Percentiles rank a stretch among this genome's conserved stretches.
Evolutionary conservation across 1,140 invertebrate species (phyloP).

Genomic region (Eriosoma lanigerum): DNA sequence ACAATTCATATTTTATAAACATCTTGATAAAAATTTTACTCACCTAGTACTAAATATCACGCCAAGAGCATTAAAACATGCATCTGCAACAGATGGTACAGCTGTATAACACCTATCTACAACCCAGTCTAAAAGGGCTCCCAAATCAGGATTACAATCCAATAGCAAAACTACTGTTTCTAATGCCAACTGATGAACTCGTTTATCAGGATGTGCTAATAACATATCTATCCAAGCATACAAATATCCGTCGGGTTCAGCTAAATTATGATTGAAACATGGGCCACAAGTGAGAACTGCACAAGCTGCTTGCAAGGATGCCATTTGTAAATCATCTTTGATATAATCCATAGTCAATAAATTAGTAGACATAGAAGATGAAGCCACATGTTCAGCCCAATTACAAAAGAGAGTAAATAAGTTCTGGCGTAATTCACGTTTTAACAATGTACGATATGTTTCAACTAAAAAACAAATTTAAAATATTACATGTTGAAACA

Average conservation of each 20-base stretch:
- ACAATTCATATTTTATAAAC: neutral
- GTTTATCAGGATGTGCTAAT: slow-evolving; percentile 83
- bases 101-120: slow-evolving; percentile 97
- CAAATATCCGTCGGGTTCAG: slow-evolving; percentile 79
- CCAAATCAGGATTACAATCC: slow-evolving; percentile 94
- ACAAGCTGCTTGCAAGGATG: slow-evolving; percentile 85
- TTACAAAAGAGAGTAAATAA: slow-evolving; percentile 89
- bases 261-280: slow-evolving; percentile 85
- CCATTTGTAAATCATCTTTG: slow-evolving; percentile 65
- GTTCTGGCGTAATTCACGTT: slow-evolving; percentile 80
- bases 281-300: slow-evolving; percentile 92
- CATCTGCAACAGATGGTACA: slow-evolving; percentile 83
- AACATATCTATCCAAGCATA: slow-evolving; percentile 93
- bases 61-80: slow-evolving; percentile 91
- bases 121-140: slow-evolving; percentile 92
- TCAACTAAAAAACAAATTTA: slow-evolving; percentile 83
- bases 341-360: slow-evolving; percentile 27
- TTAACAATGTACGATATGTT: slow-evolving; percentile 78
- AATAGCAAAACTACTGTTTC: slow-evolving; percentile 92
- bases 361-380: slow-evolving; percentile 39
- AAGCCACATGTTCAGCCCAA: slow-evolving; percentile 84
- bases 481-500: too few relatives aligned
- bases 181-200: slow-evolving; percentile 85
- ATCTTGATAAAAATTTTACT: slow-evolving; percentile 55
- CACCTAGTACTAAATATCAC: slow-evolving; percentile 94